A percentile compares a stretch with the other conserved stretches of the same genome.
Evolutionary conservation across 2,888 invertebrate genomes (phyloP).

Genomic region (Sialis lutaria): DNA sequence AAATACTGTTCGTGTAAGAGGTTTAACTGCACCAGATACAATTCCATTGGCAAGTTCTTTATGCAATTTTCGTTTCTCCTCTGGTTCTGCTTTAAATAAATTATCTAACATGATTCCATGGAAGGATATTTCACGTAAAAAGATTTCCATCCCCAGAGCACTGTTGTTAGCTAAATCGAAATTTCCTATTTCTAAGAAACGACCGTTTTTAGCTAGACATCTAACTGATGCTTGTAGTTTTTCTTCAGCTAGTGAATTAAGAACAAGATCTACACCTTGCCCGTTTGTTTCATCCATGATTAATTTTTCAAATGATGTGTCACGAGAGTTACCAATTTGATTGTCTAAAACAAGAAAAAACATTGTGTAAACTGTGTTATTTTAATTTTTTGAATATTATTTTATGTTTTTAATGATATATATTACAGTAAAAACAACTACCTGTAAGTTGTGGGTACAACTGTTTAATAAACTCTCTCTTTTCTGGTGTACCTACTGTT

Average conservation of each 20-base stretch:
- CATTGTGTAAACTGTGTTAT: no score
- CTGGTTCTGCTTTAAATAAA: slow-evolving; percentile 33
- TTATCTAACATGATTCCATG: slow-evolving; percentile 63
- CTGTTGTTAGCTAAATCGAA: slow-evolving; percentile 57
- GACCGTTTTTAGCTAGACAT: slow-evolving; percentile 39
- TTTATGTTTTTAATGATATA: background rate
- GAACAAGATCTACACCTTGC: slow-evolving; percentile 74
- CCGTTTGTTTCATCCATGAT: slow-evolving; percentile 66
- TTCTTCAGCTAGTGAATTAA: slow-evolving; percentile 85
- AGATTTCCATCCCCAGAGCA: slow-evolving; percentile 41
- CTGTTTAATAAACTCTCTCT: slow-evolving; percentile 31
- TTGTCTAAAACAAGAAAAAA: slow-evolving; percentile 22
- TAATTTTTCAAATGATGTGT: slow-evolving; percentile 74
- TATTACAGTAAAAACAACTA: no score
- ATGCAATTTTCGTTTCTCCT: slow-evolving; percentile 30
- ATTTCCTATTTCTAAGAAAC: slow-evolving; percentile 77
- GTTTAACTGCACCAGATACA: slow-evolving; percentile 43
- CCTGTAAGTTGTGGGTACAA: slow-evolving; percentile 23
- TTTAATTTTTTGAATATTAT: no score
- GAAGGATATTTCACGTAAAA: slow-evolving; percentile 55
- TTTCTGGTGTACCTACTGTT: slow-evolving; percentile 38
- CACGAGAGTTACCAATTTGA: slow-evolving; percentile 76
- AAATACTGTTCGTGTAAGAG: slow-evolving; percentile 47
- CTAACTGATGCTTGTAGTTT: slow-evolving; percentile 58
- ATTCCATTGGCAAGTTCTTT: slow-evolving; percentile 40